These are phyloP conservation scores for Myrmecobius fasciatus DNA, from an alignment of 2,113 vertebrate genomes.

Conservation along the genomic window DNA sequence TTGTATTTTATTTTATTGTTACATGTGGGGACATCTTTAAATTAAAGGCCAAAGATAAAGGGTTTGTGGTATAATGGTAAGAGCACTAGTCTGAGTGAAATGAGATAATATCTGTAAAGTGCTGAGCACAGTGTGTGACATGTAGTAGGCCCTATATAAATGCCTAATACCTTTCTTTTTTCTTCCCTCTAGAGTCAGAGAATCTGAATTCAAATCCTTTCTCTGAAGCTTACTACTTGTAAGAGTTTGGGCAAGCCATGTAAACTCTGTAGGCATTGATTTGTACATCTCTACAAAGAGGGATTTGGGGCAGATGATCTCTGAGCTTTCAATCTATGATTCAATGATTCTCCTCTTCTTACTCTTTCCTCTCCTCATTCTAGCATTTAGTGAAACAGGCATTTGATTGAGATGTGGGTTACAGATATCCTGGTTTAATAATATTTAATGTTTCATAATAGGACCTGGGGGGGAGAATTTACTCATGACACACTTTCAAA, in stretches of 20 bases:
- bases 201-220: not conserved
- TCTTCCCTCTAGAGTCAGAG: not conserved
- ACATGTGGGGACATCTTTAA: not conserved
- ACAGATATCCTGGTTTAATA: not conserved
- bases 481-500: not conserved
- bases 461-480: not conserved
- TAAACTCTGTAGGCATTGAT: not conserved
- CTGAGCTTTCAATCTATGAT: not conserved
- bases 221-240: not conserved
- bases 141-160: not conserved
- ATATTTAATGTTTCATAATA: not conserved
- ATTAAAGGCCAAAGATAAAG: not conserved
- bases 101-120: not conserved
- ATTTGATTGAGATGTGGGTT: not conserved
- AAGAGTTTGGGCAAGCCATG: not conserved
- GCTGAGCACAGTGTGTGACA: not conserved
- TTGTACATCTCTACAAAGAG: not conserved
- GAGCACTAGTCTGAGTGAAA: not conserved
- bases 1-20: not conserved
- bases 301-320: not conserved
- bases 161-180: not conserved
- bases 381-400: not conserved
- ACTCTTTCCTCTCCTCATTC: not conserved
- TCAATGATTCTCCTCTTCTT: not conserved
- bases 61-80: not conserved